Evolutionary conservation across 2,113 vertebrate species (phyloP).

Genomic region (Nerophis ophidion): DNA sequence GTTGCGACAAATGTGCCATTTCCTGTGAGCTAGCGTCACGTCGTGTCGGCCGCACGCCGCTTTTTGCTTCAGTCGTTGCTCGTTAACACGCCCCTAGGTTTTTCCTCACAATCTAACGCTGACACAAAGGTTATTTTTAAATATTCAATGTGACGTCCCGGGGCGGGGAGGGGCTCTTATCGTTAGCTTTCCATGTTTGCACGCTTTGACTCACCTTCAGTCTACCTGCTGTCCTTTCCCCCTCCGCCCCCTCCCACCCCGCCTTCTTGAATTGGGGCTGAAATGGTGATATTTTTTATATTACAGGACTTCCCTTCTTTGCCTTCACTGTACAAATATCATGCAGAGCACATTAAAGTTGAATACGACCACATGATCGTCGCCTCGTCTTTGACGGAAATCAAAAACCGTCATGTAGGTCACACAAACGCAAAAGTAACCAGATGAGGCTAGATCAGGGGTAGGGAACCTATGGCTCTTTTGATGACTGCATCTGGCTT

Average conservation of each 20-base stretch:
- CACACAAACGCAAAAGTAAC: neutral
- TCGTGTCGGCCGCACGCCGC: neutral
- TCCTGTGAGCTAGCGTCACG: neutral
- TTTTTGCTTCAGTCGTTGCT: conserved; percentile 1
- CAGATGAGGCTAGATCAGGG: too few relatives aligned
- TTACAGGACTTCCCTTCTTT: conserved; percentile 45
- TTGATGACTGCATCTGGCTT: too few relatives aligned
- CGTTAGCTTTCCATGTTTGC: conserved; percentile 18
- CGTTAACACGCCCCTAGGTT: neutral
- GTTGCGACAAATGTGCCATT: neutral
- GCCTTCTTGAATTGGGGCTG: conserved; percentile 42
- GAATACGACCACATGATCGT: conserved; percentile 53
- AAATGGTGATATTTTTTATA: conserved; percentile 62
- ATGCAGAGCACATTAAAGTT: conserved; percentile 76
- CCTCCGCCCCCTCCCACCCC: neutral
- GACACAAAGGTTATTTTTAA: neutral
- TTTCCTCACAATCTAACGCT: neutral
- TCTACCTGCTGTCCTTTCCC: conserved; percentile 57
- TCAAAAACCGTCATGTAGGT: too few relatives aligned
- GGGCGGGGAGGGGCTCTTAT: neutral
- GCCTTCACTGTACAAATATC: conserved; percentile 70
- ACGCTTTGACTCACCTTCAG: conserved; percentile 49
- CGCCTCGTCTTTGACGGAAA: neutral
- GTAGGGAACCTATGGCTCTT: too few relatives aligned
- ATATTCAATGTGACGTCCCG: neutral